Evolutionary conservation across 2,797 vertebrate genomes (phyloP).

Genomic region (Ciconia nigra): DNA sequence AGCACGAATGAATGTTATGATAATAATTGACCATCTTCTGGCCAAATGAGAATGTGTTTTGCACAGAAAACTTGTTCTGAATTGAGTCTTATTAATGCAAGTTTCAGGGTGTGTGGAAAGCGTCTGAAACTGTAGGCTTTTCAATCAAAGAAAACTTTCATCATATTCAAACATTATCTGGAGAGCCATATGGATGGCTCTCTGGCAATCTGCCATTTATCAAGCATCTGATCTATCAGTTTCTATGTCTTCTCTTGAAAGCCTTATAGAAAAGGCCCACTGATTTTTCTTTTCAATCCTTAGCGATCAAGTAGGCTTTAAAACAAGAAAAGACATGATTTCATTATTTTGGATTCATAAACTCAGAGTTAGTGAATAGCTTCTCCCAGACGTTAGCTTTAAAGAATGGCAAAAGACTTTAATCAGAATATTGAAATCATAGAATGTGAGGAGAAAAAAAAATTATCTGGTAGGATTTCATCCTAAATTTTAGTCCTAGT

Average conservation of each 20-base stretch:
- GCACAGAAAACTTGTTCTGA: background rate
- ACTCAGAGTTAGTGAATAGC: background rate
- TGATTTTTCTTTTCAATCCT: slow-evolving; percentile 39
- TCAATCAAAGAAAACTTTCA: slow-evolving; percentile 5
- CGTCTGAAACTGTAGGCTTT: background rate
- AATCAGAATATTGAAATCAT: background rate
- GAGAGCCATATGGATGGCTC: slow-evolving; percentile 6
- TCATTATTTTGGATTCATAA: slow-evolving; percentile 36
- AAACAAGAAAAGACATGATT: slow-evolving; percentile 40
- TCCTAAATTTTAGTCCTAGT: background rate
- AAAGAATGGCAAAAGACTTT: background rate
- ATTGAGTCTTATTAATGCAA: background rate
- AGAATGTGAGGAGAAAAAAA: background rate
- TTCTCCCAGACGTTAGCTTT: background rate
- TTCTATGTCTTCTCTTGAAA: background rate
- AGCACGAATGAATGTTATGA: background rate
- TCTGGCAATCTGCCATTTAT: slow-evolving; percentile 2
- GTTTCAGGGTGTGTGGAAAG: background rate
- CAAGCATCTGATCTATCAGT: background rate
- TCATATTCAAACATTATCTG: background rate
- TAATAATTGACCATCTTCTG: background rate
- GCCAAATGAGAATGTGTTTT: background rate
- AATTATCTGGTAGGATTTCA: background rate
- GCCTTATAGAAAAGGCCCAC: background rate
- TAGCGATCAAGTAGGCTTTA: slow-evolving; percentile 1